These are phyloP conservation scores for Tinamus guttatus DNA, from an alignment of 2,113 vertebrate species.

Conservation along the genomic window DNA sequence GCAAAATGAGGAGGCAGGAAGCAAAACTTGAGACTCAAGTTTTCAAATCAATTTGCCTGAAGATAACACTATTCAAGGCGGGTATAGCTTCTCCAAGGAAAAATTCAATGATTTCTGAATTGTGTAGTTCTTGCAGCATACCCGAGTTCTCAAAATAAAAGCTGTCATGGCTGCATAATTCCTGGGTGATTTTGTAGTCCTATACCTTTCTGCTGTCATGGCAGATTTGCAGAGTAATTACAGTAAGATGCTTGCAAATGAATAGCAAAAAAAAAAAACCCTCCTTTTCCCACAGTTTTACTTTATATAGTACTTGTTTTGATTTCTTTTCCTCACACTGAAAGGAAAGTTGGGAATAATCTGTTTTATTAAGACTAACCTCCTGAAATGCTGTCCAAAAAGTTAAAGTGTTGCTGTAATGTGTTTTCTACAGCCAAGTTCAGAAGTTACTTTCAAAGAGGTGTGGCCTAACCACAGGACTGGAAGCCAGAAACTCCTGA, in stretches of 20 bases:
- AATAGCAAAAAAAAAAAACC: not conserved
- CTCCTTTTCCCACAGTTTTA: not conserved
- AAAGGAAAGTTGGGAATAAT: not conserved
- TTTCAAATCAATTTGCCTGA: not conserved
- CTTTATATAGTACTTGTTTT: not conserved
- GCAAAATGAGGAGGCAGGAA: not conserved
- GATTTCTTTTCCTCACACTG: not conserved
- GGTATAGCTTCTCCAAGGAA: not conserved
- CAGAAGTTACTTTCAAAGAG: conserved; percentile 34
- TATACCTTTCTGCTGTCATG: accelerated
- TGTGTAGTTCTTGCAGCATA: not conserved
- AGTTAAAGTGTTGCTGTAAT: conserved; percentile 14
- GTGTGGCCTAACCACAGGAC: conserved; percentile 24
- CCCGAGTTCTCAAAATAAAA: no score
- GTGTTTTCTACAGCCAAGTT: conserved; percentile 4
- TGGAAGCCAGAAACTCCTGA: conserved; percentile 36
- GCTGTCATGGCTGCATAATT: not conserved
- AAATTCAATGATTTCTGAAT: not conserved
- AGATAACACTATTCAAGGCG: not conserved
- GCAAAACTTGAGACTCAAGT: not conserved
- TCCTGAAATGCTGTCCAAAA: not conserved
- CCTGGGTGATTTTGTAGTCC: not conserved
- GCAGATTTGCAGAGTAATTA: not conserved
- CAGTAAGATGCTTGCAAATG: not conserved
- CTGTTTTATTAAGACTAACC: not conserved